Evolutionary conservation across 2,797 vertebrate species (phyloP).

Genomic region (Pipistrellus pygmaeus): DNA sequence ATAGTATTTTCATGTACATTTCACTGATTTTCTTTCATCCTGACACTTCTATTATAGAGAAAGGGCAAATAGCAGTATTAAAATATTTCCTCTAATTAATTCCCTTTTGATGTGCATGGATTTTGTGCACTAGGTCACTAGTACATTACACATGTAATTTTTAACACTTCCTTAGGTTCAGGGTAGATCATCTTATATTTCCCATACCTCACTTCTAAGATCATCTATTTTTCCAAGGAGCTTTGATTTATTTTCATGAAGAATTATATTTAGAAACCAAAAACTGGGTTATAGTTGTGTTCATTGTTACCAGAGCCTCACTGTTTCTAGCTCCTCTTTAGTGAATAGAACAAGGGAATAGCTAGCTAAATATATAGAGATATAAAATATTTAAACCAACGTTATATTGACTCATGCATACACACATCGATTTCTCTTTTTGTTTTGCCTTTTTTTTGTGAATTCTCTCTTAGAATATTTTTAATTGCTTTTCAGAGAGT

Average conservation of each 20-base stretch:
- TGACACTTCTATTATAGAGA: too few relatives aligned
- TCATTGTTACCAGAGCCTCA: neutral
- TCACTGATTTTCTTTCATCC: too few relatives aligned
- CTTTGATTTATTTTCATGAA: neutral
- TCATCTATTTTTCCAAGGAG: neutral
- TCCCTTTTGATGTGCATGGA: too few relatives aligned
- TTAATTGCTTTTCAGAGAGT: too few relatives aligned
- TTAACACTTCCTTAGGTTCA: neutral
- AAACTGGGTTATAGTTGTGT: neutral
- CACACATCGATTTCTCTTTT: too few relatives aligned
- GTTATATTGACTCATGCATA: neutral
- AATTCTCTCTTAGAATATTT: too few relatives aligned
- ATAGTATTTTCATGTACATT: too few relatives aligned
- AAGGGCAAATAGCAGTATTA: too few relatives aligned
- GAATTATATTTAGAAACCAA: constrained; percentile 8
- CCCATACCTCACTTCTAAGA: neutral
- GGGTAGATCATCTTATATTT: neutral
- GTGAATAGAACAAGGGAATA: neutral
- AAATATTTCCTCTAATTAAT: too few relatives aligned
- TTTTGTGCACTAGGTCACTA: too few relatives aligned
- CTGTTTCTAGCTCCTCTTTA: neutral
- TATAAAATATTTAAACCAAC: neutral
- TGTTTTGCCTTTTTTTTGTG: too few relatives aligned
- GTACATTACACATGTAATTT: neutral
- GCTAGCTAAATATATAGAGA: neutral